phyloP scores from a whole-genome alignment of 1,140 invertebrate species.

The Copidosoma floridanum region DNA sequence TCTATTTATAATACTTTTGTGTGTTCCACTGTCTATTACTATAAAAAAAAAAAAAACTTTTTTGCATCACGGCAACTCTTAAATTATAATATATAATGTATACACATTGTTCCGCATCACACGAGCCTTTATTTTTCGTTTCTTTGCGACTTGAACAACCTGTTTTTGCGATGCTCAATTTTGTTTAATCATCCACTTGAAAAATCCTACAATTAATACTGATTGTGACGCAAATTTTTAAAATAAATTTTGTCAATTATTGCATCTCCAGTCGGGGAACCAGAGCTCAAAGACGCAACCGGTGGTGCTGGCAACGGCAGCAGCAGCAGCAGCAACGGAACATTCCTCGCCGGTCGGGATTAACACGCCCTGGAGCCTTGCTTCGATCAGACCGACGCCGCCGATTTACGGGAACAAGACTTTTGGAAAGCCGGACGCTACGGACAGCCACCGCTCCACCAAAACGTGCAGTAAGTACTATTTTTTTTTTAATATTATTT shows the following conservation, averaged over 20 bases:
- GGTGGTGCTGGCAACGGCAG: too few species aligned
- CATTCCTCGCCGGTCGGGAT: constrained; percentile 43
- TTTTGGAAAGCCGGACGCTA: constrained; percentile 46
- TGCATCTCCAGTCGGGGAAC: constrained; percentile 39
- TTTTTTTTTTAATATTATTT: too few species aligned
- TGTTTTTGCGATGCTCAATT: constrained; percentile 11
- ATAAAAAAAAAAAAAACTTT: too few species aligned
- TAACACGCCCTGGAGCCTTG: constrained; percentile 50
- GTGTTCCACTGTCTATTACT: too few species aligned
- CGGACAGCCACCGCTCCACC: constrained; percentile 37
- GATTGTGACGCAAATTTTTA: too few species aligned
- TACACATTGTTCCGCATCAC: too few species aligned
- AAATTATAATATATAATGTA: too few species aligned
- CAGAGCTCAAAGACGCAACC: constrained; percentile 45
- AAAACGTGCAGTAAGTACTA: constrained; percentile 45
- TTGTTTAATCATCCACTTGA: too few species aligned
- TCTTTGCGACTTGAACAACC: constrained; percentile 16
- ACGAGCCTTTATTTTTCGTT: constrained; percentile 1
- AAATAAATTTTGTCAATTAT: too few species aligned
- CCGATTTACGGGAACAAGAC: constrained; percentile 46
- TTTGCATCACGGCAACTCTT: too few species aligned
- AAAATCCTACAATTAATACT: too few species aligned
- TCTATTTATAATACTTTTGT: too few species aligned
- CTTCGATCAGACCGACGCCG: constrained; percentile 51
- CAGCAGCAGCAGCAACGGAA: constrained; percentile 37